A percentile compares a stretch with the other conserved stretches of the same genome.
Conservation (phyloP, 2,113 vertebrate species). For the Lamprologus tigripictilis region DNA sequence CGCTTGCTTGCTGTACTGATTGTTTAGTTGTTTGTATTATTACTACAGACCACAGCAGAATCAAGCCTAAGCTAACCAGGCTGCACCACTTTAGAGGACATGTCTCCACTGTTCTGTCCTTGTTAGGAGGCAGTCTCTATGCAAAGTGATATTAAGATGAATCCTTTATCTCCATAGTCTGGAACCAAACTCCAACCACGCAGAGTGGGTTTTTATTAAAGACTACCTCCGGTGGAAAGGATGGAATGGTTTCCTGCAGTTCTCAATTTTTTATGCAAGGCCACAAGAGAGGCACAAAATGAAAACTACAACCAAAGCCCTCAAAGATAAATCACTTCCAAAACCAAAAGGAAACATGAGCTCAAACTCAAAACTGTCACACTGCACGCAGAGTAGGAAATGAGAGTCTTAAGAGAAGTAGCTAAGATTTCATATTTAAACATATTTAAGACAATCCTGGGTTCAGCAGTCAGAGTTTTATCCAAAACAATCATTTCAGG, state of each 20-base stretch:
- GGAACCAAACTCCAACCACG: not conserved
- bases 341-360: not conserved
- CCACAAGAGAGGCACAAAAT: not conserved
- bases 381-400: not conserved
- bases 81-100: not conserved
- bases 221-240: not conserved
- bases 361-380: not conserved
- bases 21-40: not conserved
- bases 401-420: not conserved
- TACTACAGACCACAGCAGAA: not conserved
- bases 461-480: not conserved
- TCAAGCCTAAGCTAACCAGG: accelerated
- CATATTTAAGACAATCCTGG: not conserved
- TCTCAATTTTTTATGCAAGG: accelerated
- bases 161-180: not conserved
- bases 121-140: not conserved
- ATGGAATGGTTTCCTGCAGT: not conserved
- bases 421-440: not conserved
- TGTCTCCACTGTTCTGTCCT: no score
- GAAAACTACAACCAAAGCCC: not conserved
- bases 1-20: not conserved
- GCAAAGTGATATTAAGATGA: accelerated
- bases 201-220: not conserved
- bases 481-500: accelerated
- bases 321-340: not conserved